Conservation (phyloP, 2,797 vertebrate species). For the Sebastes diploproa region DNA sequence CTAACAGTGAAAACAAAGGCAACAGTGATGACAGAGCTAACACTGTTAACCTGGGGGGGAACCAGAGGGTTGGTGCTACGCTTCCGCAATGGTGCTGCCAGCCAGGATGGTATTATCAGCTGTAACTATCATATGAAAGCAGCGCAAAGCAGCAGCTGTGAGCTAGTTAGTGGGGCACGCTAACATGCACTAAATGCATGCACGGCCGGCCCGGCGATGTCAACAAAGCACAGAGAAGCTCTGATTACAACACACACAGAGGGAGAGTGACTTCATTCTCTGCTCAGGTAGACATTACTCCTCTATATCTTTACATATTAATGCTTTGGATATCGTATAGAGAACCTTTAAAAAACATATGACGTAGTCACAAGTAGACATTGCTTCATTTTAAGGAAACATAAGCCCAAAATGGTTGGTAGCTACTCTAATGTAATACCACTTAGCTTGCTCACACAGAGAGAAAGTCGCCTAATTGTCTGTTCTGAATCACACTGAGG, state of each 20-base stretch:
- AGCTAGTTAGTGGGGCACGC: neutral
- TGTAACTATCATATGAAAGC: neutral
- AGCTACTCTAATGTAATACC: neutral
- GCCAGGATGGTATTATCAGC: neutral
- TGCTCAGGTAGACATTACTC: neutral
- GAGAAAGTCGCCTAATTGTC: constrained; percentile 59
- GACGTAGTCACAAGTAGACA: neutral
- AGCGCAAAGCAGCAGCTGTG: neutral
- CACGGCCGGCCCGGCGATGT: too few relatives aligned
- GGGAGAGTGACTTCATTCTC: too few relatives aligned
- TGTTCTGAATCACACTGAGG: constrained; percentile 53
- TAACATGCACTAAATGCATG: neutral
- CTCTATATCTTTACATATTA: neutral
- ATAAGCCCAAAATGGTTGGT: neutral
- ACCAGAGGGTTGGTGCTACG: neutral
- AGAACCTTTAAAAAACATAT: neutral
- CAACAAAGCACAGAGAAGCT: neutral
- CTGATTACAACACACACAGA: too few relatives aligned
- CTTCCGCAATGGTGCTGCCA: neutral
- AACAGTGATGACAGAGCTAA: neutral
- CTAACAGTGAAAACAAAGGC: neutral
- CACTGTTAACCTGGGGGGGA: neutral
- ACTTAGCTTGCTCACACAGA: constrained; percentile 33
- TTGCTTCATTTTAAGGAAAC: neutral
- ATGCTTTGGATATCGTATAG: neutral